Percentiles rank a stretch among this genome's conserved stretches.
These are phyloP conservation scores for Melanocharis versteri DNA, from an alignment of 2,113 vertebrate species.

Conservation along the genomic window DNA sequence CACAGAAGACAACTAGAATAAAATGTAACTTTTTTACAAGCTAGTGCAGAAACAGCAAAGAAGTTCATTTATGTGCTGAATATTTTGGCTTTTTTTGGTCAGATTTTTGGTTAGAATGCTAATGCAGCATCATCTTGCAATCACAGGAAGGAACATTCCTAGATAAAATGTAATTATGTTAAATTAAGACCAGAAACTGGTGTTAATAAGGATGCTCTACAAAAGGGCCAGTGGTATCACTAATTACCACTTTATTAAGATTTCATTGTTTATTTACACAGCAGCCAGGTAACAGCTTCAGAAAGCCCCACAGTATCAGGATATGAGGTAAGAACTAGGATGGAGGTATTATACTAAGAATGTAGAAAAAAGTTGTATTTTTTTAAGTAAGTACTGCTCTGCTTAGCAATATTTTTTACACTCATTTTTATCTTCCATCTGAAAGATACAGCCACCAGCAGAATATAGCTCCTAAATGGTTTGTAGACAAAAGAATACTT, in stretches of 20 bases:
- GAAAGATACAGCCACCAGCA: not conserved
- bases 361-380: not conserved
- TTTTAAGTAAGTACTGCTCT: not conserved
- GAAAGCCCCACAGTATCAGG: not conserved
- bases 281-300: not conserved
- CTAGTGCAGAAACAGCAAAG: not conserved
- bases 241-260: not conserved
- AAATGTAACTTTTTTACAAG: not conserved
- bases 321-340: not conserved
- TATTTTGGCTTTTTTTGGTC: not conserved
- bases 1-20: not conserved
- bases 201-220: not conserved
- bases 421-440: not conserved
- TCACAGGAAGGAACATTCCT: not conserved
- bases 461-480: not conserved
- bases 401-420: not conserved
- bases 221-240: not conserved
- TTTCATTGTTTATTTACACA: not conserved
- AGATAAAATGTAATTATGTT: not conserved
- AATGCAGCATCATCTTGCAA: not conserved
- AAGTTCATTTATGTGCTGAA: not conserved
- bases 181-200: not conserved
- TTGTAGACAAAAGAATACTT: not conserved
- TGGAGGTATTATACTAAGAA: not conserved
- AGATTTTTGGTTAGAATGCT: not conserved